phyloP scores from a whole-genome alignment of 2,888 invertebrate species.

The Brachylomia viminalis region DNA sequence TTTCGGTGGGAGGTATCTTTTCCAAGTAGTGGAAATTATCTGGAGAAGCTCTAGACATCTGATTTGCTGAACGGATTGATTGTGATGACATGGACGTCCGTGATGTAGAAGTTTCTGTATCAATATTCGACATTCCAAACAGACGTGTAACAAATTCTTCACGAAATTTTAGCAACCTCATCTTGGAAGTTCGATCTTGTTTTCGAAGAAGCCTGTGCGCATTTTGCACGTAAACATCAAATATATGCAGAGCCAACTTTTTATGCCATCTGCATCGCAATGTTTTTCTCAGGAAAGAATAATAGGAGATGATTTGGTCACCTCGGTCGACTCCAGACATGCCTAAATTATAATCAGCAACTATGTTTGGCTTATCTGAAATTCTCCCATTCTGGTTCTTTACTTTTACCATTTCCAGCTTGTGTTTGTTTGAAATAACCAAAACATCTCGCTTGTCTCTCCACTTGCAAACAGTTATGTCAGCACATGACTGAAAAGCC shows the following conservation, averaged over 20 bases:
- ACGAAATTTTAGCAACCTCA: constrained; percentile 43
- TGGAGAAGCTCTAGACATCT: constrained; percentile 1
- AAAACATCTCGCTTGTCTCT: constrained; percentile 37
- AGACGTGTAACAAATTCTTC: constrained; percentile 44
- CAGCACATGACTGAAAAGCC: neutral
- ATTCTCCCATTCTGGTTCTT: constrained; percentile 1
- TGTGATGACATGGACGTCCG: constrained; percentile 5
- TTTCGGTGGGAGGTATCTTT: constrained; percentile 14
- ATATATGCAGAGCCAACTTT: constrained; percentile 47
- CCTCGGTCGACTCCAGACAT: constrained; percentile 8
- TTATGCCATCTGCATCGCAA: constrained; percentile 46
- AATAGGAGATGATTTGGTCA: constrained; percentile 42
- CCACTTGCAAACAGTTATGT: constrained; percentile 25
- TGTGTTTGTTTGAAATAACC: too few species aligned
- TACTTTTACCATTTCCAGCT: neutral
- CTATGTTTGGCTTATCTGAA: neutral
- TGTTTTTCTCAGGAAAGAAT: constrained; percentile 42
- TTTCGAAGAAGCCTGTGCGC: constrained; percentile 38
- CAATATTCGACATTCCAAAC: constrained; percentile 18
- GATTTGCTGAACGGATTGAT: constrained; percentile 5
- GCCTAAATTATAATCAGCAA: constrained; percentile 11
- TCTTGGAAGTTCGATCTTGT: constrained; percentile 43
- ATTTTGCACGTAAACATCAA: constrained; percentile 44
- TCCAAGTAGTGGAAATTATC: constrained; percentile 11
- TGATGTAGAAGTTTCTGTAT: constrained; percentile 14